These are phyloP conservation scores for Oreochromis spilurus DNA, from an alignment of 2,113 vertebrate genomes.

Conservation along the genomic window DNA sequence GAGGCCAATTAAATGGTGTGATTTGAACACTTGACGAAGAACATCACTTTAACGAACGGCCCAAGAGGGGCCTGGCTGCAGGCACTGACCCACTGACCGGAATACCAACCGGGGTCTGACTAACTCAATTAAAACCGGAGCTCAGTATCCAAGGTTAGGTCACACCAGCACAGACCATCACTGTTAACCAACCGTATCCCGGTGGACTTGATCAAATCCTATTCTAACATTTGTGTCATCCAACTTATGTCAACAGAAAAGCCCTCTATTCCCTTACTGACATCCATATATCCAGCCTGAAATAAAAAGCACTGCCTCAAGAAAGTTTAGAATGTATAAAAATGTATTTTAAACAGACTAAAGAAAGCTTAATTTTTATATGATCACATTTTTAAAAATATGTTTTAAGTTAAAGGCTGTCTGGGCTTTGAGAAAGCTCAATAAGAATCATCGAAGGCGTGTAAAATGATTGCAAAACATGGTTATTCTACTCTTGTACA, in stretches of 20 bases:
- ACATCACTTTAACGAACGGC: constrained; percentile 41
- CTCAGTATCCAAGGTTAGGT: neutral
- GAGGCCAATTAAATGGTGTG: constrained; percentile 49
- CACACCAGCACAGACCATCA: neutral
- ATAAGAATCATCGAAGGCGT: neutral
- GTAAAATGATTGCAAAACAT: neutral
- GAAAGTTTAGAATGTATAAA: neutral
- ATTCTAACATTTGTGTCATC: neutral
- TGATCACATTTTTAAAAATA: neutral
- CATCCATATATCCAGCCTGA: neutral
- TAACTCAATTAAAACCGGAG: constrained; percentile 17
- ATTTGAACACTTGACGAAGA: constrained; percentile 51
- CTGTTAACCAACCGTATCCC: neutral
- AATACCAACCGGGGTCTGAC: constrained; percentile 30
- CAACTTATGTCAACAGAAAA: neutral
- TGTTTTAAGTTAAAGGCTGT: neutral
- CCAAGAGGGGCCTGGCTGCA: constrained; percentile 19
- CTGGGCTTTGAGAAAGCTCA: neutral
- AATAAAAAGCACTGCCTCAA: neutral
- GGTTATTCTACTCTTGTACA: neutral
- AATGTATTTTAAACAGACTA: neutral
- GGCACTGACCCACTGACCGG: constrained; percentile 51
- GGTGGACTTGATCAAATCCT: neutral
- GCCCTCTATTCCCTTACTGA: neutral
- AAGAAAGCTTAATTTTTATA: neutral